Base-by-base conservation (phyloP, 2,797 vertebrate species). In the Lepilemur septentrionalis region DNA sequence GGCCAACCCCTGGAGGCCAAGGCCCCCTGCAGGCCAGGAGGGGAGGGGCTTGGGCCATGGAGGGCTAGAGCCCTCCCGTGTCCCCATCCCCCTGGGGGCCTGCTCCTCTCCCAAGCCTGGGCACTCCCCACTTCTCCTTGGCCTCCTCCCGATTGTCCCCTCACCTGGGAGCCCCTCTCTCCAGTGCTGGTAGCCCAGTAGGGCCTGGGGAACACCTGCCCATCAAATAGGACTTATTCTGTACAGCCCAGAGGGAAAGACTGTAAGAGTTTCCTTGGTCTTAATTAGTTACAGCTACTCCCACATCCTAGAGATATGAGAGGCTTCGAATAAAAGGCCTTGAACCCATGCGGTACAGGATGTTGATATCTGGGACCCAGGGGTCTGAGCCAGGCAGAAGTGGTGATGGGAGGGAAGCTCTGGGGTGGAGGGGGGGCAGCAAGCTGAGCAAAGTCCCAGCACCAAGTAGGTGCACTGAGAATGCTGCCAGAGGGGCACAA, bases 261-360 rank as follows among this genome's bases (percentile, higher is more conserved):
- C 0, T 9, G 8, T 30, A 43, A 2, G 30, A 50, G 50, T 48
- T 38, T 86, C 90, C 88, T 73, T 17, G 69, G 41, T 81, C 65
- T 96, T 93, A 80, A 83, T 92, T 88, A 91, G 95, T 80, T 70
- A 57, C 0, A 85, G 67, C 41, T 90, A 76, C 59, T 80, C 80
- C 23, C 52, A 83, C 93, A 96, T 95, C 84, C 48, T 46, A 93
- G 93, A 25, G 75, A 46, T 73, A 20, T 4, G 14, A 86, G 57
- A 84, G 52, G 86, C 80, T 97, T 81, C 52, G 91, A 80, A 89
- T 70, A n/a, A 94, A 70, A 97, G 70, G 57, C 35, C 43, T 79
- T 76, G 86, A 83, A 72, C 46, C 59, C 0, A 0, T 1, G n/a
- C n/a, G 50, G 73, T 57, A 52, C 52, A 72, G 80, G 89, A 80